Percentiles rank a stretch among this genome's conserved stretches.
Conservation (phyloP, 2,797 vertebrate genomes). For the Phylloscopus collybita region DNA sequence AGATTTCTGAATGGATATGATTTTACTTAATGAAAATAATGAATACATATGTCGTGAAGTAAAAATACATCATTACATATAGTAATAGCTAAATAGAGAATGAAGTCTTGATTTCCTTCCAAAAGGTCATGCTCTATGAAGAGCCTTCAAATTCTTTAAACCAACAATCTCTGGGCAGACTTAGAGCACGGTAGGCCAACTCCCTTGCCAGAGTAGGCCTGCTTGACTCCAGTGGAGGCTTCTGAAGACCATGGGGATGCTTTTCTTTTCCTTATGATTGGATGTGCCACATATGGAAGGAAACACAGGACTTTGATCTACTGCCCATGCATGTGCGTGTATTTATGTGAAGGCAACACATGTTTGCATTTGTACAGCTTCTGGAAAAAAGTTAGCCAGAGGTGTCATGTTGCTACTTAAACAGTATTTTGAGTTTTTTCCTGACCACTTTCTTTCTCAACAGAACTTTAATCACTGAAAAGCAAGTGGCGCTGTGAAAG, state of each 20-base stretch:
- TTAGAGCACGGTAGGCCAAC: not conserved
- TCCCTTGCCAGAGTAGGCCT: not conserved
- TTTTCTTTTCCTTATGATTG: not conserved
- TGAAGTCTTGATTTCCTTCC: not conserved
- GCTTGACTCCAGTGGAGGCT: not conserved
- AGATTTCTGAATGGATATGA: not conserved
- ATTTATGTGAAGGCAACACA: not conserved
- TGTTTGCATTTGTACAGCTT: not conserved
- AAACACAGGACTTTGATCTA: not conserved
- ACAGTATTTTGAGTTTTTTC: not conserved
- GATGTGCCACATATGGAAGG: not conserved
- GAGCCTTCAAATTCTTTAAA: not conserved
- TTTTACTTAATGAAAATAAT: not conserved
- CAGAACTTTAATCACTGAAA: not conserved
- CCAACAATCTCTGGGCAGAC: not conserved
- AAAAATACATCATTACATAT: not conserved
- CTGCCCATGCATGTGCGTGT: not conserved
- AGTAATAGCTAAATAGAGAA: not conserved
- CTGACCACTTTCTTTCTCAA: not conserved
- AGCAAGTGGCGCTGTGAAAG: not conserved
- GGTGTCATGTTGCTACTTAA: not conserved
- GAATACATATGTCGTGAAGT: not conserved
- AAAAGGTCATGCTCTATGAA: not conserved
- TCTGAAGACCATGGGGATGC: not conserved
- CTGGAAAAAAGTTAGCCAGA: not conserved